Evolutionary conservation across 1,140 invertebrate species (phyloP), one percentile per base, ranked within the genome.

Genomic region (Leptestheria dahalacensis): DNA sequence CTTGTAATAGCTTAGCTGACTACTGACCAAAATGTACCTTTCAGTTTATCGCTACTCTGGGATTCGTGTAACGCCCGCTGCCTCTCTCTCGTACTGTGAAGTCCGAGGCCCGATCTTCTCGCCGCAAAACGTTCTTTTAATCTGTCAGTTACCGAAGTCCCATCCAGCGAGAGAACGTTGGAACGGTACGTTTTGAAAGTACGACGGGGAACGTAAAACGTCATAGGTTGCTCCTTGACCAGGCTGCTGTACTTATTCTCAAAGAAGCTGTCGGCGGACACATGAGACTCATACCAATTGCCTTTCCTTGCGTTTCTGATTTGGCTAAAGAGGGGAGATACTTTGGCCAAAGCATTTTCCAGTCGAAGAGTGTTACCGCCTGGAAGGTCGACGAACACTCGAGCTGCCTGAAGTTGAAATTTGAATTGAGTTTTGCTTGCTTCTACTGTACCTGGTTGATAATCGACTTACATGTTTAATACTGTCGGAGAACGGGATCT

Each of bases 181-280:
- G 75, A 79, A 61, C 85, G 71, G 63, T 85, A 79, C 3, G 86
- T 88, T 71, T 88, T 89, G 67, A 90, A 90, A 33, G 75, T 75
- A 60, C 83, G 74, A 12, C 78, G 49, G 20, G 25, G 41, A 57
- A 61, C 28, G 24, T 23, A 48, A 24, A 61, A 55, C 15, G 48
- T 46, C 23, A 49, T 26, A 10, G 33, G 18, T 51, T 20, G 23
- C 29, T 23, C 28, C 11, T 33, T 29, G 21, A 24, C 29, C 9
- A 48, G 51, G 24, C 58, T 55, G 24, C 55, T 51, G 48, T 65
- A 49, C 57, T 64, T 65, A 41, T 67, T 67, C 50, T 67, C 65
- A 2, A 61, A 57, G 52, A 67, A 67, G 1, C 64, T 63, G 10
- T 61, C 52, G 11, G 61, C 48, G 20, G 66, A 67, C 15, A 61